Conservation (phyloP, 2,113 vertebrate genomes). For the Percopsis transmontana region DNA sequence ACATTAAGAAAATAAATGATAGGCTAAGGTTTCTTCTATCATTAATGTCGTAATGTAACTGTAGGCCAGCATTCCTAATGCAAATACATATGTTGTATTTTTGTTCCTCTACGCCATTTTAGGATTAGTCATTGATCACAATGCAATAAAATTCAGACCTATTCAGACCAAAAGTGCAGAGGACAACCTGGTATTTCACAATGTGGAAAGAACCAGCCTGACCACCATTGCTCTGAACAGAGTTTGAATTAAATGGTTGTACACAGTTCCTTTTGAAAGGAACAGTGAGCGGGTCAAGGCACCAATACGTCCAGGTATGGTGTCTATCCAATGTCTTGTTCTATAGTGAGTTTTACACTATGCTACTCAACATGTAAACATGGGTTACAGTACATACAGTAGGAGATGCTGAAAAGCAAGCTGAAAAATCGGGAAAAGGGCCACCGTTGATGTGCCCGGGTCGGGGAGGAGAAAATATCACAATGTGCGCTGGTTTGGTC, state of each 20-base stretch:
- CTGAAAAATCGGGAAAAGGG: too few species aligned
- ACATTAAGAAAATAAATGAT: too few species aligned
- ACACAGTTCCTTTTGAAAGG: conserved; percentile 24
- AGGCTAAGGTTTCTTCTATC: too few species aligned
- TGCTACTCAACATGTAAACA: conserved; percentile 15
- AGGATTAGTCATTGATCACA: conserved; percentile 21
- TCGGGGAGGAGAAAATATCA: too few species aligned
- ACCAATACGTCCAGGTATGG: conserved; percentile 13
- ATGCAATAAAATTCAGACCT: conserved; percentile 4
- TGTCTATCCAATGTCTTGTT: conserved; percentile 7
- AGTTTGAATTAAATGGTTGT: conserved; percentile 16
- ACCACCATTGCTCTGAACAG: conserved; percentile 18
- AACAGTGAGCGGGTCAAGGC: conserved; percentile 16
- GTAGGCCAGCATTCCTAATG: conserved; percentile 20
- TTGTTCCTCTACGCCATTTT: conserved; percentile 20
- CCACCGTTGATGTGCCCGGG: too few species aligned
- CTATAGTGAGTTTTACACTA: conserved; percentile 11
- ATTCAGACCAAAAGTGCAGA: conserved; percentile 9
- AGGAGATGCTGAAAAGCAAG: too few species aligned
- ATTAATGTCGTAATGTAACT: conserved; percentile 5
- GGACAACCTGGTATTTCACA: conserved; percentile 21
- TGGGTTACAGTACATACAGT: conserved; percentile 9
- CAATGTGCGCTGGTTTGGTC: too few species aligned
- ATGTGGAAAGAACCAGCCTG: conserved; percentile 24
- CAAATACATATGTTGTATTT: conserved; percentile 6